Percentiles rank a stretch among this genome's conserved stretches.
Conservation (phyloP, 2,113 vertebrate genomes). For the Pipra filicauda region DNA sequence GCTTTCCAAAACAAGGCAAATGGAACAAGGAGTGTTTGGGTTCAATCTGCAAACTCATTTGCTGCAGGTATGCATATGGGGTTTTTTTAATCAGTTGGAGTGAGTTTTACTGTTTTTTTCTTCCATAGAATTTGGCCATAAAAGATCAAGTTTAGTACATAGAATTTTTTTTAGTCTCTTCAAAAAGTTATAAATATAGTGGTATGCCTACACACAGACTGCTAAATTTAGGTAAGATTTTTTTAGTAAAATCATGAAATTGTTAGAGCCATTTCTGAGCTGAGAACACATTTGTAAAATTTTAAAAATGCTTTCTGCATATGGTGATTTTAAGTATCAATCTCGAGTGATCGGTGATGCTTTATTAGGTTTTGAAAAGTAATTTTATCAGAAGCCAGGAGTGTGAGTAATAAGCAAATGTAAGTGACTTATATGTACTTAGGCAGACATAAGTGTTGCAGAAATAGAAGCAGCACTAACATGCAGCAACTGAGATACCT, state of each 20-base stretch:
- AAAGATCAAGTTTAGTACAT: not conserved
- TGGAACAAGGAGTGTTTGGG: not conserved
- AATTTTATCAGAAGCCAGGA: conserved; percentile 34
- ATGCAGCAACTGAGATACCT: not conserved
- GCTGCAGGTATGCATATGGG: not conserved
- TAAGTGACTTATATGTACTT: not conserved
- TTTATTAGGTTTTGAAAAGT: conserved; percentile 51
- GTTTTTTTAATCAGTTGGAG: not conserved
- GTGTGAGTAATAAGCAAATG: conserved; percentile 12
- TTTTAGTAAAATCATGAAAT: conserved; percentile 10
- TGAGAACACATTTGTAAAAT: not conserved
- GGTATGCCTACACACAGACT: not conserved
- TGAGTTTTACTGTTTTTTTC: not conserved
- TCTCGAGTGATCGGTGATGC: conserved; percentile 3
- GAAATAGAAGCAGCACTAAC: not conserved
- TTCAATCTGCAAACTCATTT: not conserved
- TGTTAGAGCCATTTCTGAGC: not conserved
- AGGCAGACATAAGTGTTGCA: not conserved
- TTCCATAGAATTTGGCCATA: not conserved
- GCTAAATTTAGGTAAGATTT: conserved; percentile 23
- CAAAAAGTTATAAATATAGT: conserved; percentile 17
- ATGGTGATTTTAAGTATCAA: not conserved
- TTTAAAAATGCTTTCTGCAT: conserved; percentile 11
- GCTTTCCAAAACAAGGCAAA: not conserved
- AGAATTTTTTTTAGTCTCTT: not conserved